Evolutionary conservation across 64 coral and sea anemone genomes (phyloP).

Genomic region (Stichodactyla mertensii): DNA sequence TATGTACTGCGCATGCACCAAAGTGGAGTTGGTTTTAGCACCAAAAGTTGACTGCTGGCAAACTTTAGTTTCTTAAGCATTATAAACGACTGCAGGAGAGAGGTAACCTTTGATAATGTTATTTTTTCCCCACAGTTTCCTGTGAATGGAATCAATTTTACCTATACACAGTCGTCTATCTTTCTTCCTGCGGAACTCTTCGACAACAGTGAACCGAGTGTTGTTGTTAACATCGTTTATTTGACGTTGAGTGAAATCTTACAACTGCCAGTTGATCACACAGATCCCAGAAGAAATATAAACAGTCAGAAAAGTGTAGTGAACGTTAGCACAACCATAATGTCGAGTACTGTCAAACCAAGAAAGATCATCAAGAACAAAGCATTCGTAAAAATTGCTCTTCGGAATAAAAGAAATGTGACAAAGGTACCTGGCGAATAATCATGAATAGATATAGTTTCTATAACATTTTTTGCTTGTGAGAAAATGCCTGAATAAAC

Average conservation of each 20-base stretch:
- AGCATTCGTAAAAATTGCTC: background rate
- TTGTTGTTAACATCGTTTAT: background rate
- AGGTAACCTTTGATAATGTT: background rate
- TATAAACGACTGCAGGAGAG: background rate
- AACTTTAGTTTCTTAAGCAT: too few relatives aligned
- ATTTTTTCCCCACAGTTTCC: background rate
- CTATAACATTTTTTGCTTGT: background rate
- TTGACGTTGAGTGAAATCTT: background rate
- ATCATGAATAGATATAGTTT: background rate
- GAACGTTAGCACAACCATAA: background rate
- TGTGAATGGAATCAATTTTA: background rate
- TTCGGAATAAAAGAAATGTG: background rate
- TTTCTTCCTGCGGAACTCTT: background rate
- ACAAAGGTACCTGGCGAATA: background rate
- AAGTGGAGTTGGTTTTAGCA: too few relatives aligned
- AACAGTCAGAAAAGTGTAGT: background rate
- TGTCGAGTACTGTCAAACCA: conserved; percentile 7
- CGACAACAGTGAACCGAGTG: background rate
- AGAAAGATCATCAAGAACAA: background rate
- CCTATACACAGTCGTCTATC: background rate
- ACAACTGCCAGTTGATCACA: background rate
- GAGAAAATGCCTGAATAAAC: too few relatives aligned
- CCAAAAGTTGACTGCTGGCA: too few relatives aligned
- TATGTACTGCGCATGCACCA: background rate
- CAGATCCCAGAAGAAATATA: background rate